Evolutionary conservation across 2,113 vertebrate genomes (phyloP).

Genomic region (Catharus fuscescens): DNA sequence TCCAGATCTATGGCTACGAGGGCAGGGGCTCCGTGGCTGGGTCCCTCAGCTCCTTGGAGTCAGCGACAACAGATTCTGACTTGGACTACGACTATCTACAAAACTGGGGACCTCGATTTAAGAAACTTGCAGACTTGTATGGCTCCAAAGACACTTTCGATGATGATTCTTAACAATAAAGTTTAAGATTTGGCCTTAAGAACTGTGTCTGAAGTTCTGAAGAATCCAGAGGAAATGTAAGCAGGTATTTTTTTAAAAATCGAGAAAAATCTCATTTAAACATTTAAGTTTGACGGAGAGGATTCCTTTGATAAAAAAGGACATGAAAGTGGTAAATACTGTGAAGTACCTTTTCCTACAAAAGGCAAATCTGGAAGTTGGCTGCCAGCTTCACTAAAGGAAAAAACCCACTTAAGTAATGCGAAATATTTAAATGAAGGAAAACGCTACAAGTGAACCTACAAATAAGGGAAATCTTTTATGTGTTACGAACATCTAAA

Average conservation of each 20-base stretch:
- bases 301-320: slow-evolving; percentile 74
- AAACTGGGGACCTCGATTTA: slow-evolving; percentile 98
- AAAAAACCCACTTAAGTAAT: slow-evolving; percentile 72
- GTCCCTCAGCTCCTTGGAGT: slow-evolving; percentile 95
- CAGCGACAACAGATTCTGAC: slow-evolving; percentile 96
- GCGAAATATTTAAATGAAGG: slow-evolving; percentile 77
- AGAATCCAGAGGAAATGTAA: slow-evolving; percentile 82
- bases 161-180: slow-evolving; percentile 92
- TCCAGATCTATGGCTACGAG: slow-evolving; percentile 98
- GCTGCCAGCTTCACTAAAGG: slow-evolving; percentile 68
- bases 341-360: slow-evolving; percentile 80
- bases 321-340: slow-evolving; percentile 81
- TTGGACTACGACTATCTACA: slow-evolving; percentile 99
- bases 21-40: slow-evolving; percentile 94
- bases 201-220: slow-evolving; percentile 79
- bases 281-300: slow-evolving; percentile 75
- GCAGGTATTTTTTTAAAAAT: slow-evolving; percentile 86
- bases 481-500: slow-evolving; percentile 72
- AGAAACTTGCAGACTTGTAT: slow-evolving; percentile 98
- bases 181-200: slow-evolving; percentile 84
- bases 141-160: slow-evolving; percentile 97
- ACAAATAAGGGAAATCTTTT: slow-evolving; percentile 72
- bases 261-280: slow-evolving; percentile 76
- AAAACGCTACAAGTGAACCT: slow-evolving; percentile 64
- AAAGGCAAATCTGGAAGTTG: slow-evolving; percentile 74